A percentile compares a stretch with the other conserved stretches of the same genome.
Evolutionary conservation across 2,113 vertebrate species (phyloP).

Genomic region (Danionella cerebrum): DNA sequence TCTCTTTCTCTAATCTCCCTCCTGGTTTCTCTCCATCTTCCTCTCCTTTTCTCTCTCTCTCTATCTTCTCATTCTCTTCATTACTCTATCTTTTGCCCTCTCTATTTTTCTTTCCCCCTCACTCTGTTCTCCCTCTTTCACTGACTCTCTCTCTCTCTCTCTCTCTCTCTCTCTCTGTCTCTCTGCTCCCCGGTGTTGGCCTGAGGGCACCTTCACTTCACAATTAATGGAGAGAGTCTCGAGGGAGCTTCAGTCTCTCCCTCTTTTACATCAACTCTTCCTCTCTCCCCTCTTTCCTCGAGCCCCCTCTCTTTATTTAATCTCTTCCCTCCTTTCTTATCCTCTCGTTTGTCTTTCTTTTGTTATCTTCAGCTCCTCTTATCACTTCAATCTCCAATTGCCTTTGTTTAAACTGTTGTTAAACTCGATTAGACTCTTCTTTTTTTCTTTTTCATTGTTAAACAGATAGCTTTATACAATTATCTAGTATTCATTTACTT

Average conservation of each 20-base stretch:
- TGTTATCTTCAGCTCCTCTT: neutral
- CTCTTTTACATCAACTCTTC: constrained; percentile 21
- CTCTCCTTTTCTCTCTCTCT: too few species aligned
- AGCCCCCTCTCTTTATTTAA: neutral
- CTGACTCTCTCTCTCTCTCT: too few species aligned
- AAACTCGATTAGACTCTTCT: neutral
- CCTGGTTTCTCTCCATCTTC: too few species aligned
- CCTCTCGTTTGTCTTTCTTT: neutral
- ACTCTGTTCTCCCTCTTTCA: too few species aligned
- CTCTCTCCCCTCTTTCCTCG: neutral
- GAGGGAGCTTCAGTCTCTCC: constrained; percentile 32
- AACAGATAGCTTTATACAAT: too few species aligned
- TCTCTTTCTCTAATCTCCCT: too few species aligned
- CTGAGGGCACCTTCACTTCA: constrained; percentile 44
- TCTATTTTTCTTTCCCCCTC: too few species aligned
- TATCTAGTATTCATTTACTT: too few species aligned
- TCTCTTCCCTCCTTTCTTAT: neutral
- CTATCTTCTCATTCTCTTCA: too few species aligned
- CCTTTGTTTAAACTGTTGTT: too few species aligned
- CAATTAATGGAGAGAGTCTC: constrained; percentile 45
- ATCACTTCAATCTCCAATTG: neutral
- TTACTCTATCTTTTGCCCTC: too few species aligned
- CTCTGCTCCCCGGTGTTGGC: constrained; percentile 40
- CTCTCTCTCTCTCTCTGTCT: constrained; percentile 12
- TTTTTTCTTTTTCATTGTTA: too few species aligned